A percentile compares a stretch with the other conserved stretches of the same genome.
These are phyloP conservation scores for Lepidurus apus DNA, from an alignment of 1,140 invertebrate species.

Conservation along the genomic window DNA sequence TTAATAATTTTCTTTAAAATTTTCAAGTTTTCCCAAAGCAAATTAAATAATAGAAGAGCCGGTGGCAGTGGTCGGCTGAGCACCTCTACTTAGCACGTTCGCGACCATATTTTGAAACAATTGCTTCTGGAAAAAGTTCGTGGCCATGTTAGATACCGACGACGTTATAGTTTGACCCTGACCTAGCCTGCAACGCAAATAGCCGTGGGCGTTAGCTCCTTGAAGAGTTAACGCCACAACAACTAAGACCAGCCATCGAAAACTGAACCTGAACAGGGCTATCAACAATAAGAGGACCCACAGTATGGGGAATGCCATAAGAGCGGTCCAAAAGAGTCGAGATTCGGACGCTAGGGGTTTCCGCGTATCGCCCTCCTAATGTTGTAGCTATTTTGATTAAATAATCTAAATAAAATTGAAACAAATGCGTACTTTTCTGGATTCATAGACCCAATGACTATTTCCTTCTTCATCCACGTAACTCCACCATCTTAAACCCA, in stretches of 20 bases:
- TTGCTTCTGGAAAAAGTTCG: slow-evolving; percentile 33
- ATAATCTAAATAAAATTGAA: neutral
- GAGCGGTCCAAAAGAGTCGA: slow-evolving; percentile 87
- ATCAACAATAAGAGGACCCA: slow-evolving; percentile 85
- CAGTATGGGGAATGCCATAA: slow-evolving; percentile 75
- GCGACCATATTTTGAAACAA: slow-evolving; percentile 25
- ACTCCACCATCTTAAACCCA: slow-evolving; percentile 97
- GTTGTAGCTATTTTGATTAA: slow-evolving; percentile 34
- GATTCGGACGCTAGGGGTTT: slow-evolving; percentile 60
- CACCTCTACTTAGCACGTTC: neutral
- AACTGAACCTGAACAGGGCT: slow-evolving; percentile 79
- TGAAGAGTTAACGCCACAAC: slow-evolving; percentile 80
- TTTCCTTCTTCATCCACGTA: slow-evolving; percentile 93
- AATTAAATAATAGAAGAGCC: neutral
- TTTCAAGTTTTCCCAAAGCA: neutral
- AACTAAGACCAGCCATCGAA: slow-evolving; percentile 90
- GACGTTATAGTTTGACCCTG: slow-evolving; percentile 42
- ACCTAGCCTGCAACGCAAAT: slow-evolving; percentile 90
- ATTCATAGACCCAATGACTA: slow-evolving; percentile 96
- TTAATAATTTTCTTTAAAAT: too few species aligned
- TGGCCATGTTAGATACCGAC: slow-evolving; percentile 29
- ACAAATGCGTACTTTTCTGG: slow-evolving; percentile 67
- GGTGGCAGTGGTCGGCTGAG: neutral
- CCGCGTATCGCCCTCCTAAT: slow-evolving; percentile 50
- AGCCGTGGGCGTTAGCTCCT: slow-evolving; percentile 92